Evolutionary conservation across 2,888 invertebrate species (phyloP).

Genomic region (Hirtodrosophila trivittata): DNA sequence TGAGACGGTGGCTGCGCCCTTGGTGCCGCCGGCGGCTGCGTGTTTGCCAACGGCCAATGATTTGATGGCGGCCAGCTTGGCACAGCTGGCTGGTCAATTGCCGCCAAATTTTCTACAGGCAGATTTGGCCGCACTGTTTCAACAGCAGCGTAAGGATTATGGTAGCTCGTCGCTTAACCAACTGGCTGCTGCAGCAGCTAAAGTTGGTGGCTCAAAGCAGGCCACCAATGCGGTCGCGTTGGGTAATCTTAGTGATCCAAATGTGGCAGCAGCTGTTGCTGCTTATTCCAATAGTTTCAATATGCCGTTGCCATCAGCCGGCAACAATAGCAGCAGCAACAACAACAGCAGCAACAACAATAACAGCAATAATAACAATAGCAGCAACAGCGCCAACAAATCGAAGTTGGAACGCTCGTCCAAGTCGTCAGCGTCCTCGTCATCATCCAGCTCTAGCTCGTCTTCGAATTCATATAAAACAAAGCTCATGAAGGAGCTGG

Average conservation of each 20-base stretch:
- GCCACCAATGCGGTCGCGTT: constrained; percentile 21
- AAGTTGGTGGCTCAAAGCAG: constrained; percentile 80
- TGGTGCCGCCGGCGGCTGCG: constrained; percentile 67
- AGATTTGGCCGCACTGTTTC: constrained; percentile 81
- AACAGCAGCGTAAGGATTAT: constrained; percentile 82
- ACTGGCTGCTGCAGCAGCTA: constrained; percentile 82
- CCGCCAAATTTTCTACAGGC: constrained; percentile 82
- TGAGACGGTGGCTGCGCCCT: constrained; percentile 59
- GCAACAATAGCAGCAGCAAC: constrained; percentile 34
- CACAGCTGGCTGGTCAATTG: constrained; percentile 82
- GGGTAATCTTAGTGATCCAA: constrained; percentile 72
- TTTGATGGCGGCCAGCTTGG: constrained; percentile 83
- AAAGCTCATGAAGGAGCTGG: constrained; percentile 83
- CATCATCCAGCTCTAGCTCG: constrained; percentile 79
- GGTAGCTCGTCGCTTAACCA: constrained; percentile 82
- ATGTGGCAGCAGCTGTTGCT: constrained; percentile 79
- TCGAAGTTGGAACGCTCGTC: constrained; percentile 79
- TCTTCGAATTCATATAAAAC: constrained; percentile 83
- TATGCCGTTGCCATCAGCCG: constrained; percentile 68
- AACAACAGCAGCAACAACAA: constrained; percentile 23
- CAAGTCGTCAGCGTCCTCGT: constrained; percentile 78
- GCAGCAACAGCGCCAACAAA: constrained; percentile 61
- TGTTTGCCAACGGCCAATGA: constrained; percentile 80
- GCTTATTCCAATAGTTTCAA: constrained; percentile 81
- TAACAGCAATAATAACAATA: constrained; percentile 34